Base-by-base conservation (phyloP, 2,888 invertebrate species). In the Agrotis puta region DNA sequence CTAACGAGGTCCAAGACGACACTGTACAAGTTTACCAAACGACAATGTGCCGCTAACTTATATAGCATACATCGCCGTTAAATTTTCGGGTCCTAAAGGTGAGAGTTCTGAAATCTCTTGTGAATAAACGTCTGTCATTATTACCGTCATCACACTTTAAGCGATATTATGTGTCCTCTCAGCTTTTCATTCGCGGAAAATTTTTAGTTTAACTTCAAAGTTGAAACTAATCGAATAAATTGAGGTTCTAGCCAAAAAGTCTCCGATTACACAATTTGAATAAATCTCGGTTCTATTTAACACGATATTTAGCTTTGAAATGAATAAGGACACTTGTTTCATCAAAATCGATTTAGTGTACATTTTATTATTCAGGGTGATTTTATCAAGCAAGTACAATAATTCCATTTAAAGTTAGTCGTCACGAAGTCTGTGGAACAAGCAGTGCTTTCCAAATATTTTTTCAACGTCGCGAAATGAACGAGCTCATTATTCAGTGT, bases 1-100 rank as follows among this genome's bases (percentile, higher is more conserved):
- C 87, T 94, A 94, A 94, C 93, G 92, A 94, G 90, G 93, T 93
- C 93, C 91, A 87, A 92, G 92, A 90, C 93, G 86, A 81, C 56
- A 72, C 63, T 82, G 84, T 87, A 87, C 83, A 90, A 92, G 87
- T 92, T 92, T 89, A 85, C 85, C 83, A 89, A 89, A 88, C 87
- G 84, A 77, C 83, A 84, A 84, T 84, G 79, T 81, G 75, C 81
- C 75, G 78, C 83, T 85, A 90, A 89, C 82, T 89, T 88, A 83
- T 86, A 85, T 79, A 70, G 65, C 65, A 68, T 82, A 79, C 79
- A 86, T 78, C 64, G 79, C 80, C 82, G 85, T 86, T 86, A 89
- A 89, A 88, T 90, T 88, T 86, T 87, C 83, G 85, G 79, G 76
- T 85, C 82, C 80, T 83, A 64, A 65, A 77, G 80, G 84, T 68